Evolutionary conservation across 2,113 vertebrate species (phyloP), one percentile per base, ranked within the genome.

Genomic region (Anhinga rufa): DNA sequence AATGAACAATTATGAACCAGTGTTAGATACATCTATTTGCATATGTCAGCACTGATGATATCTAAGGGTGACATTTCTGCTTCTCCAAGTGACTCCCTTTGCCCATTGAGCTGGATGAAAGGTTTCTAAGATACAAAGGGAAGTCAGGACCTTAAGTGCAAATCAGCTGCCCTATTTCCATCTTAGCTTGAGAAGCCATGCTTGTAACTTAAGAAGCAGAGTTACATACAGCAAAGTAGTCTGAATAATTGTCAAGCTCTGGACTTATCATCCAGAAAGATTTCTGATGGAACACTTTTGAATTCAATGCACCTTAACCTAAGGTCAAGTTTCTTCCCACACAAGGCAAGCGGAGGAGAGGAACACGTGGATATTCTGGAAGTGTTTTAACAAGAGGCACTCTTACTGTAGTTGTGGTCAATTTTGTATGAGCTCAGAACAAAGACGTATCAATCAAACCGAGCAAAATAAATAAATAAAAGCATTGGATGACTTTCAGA

Each of bases 381-480:
- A 88, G 82, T 32, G 68, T 74, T 93, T 91, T 85, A 92, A 90
- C 61, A 82, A 86, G 74, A 88, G 75, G 58, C 83, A 80, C 80
- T 96, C 95, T 70, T 95, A 51, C 87, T 91, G 82, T 61, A 82
- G 81, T 19, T 90, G 86, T 82, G 94, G 75, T 87, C 91, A 80
- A 49, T 90, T 90, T 82, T 85, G 68, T 88, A 14, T 28, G 51
- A 72, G 75, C 89, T 69, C 66, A 69, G 88, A 79, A 95, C 83
- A 94, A 94, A 97, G 92, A 85, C 10, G 5, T 70, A 97, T 96
- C 95, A 94, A 97, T 95, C 93, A 94, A 74, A 88, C 24, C 0
- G 25, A 86, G 81, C 36, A 58, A 97, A 93, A 96, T 95, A 95
- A 96, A 96, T 96, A 97, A 97, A 94, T 92, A 90, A 81, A 71